Conservation (phyloP, 2,797 vertebrate species). For the Dromococcyx pavoninus region DNA sequence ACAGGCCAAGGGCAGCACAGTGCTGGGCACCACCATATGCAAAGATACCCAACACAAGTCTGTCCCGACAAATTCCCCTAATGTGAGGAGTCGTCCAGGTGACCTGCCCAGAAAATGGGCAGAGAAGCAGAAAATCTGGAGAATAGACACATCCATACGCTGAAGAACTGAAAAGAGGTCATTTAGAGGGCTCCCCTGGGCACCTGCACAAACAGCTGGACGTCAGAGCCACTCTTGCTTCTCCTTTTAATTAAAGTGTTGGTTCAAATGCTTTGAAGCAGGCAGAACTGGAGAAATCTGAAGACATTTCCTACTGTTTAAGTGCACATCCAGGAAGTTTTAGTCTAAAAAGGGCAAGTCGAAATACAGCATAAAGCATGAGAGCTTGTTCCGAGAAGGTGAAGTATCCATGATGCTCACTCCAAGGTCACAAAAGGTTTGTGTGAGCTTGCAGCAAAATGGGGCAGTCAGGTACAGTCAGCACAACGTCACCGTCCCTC, state of each 20-base stretch:
- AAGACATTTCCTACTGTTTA: not conserved
- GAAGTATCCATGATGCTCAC: not conserved
- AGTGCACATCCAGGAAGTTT: not conserved
- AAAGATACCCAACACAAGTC: not conserved
- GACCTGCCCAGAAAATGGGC: not conserved
- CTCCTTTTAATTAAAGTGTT: not conserved
- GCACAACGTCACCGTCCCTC: not conserved
- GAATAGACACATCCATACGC: not conserved
- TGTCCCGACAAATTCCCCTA: not conserved
- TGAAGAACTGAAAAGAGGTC: not conserved
- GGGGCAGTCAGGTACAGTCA: not conserved
- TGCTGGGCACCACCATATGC: not conserved
- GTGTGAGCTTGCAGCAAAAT: not conserved
- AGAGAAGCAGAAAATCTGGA: not conserved
- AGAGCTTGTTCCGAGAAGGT: not conserved
- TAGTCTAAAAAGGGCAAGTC: not conserved
- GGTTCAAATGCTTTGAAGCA: not conserved
- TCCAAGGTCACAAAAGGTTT: not conserved
- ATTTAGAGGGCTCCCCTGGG: not conserved
- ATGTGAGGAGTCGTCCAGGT: not conserved
- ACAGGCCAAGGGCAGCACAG: not conserved
- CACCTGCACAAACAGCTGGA: slow-evolving; percentile 6
- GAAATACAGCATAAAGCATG: not conserved
- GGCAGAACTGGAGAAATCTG: not conserved
- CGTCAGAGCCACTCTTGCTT: not conserved